A percentile compares a stretch with the other conserved stretches of the same genome.
Conservation (phyloP, 2,797 vertebrate species). For the Pempheris klunzingeri region DNA sequence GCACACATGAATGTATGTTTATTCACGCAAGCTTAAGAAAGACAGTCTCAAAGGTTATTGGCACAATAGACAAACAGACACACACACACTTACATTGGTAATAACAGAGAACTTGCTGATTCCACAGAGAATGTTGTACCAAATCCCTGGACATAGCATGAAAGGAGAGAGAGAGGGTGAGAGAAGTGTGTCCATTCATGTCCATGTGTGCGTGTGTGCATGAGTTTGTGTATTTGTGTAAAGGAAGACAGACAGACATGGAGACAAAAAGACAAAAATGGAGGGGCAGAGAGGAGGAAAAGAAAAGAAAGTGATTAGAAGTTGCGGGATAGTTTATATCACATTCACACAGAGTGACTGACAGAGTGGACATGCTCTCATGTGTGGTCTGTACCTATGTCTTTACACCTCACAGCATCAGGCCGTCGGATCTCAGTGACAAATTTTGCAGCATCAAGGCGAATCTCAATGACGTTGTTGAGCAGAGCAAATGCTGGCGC, state of each 20-base stretch:
- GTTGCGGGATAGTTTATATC: constrained; percentile 16
- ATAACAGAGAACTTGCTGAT: constrained; percentile 99
- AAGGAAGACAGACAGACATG: constrained; percentile 23
- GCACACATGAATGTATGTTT: not conserved
- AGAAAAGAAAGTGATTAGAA: constrained; percentile 59
- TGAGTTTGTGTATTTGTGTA: constrained; percentile 2
- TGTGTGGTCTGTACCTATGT: constrained; percentile 89
- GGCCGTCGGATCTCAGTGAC: constrained; percentile 93
- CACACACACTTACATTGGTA: constrained; percentile 94
- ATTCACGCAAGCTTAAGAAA: not conserved
- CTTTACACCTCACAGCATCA: constrained; percentile 93
- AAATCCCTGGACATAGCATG: constrained; percentile 89
- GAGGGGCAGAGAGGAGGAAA: constrained; percentile 35
- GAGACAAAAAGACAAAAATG: constrained; percentile 29
- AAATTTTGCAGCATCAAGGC: constrained; percentile 96
- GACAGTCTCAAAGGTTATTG: constrained; percentile 6
- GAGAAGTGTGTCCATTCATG: constrained; percentile 32
- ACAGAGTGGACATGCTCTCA: not conserved
- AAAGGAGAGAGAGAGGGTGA: constrained; percentile 52
- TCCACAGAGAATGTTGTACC: constrained; percentile 95
- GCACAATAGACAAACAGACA: constrained; percentile 3
- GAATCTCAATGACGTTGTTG: constrained; percentile 97
- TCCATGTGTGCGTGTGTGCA: not conserved
- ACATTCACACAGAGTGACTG: constrained; percentile 43
- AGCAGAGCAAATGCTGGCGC: constrained; percentile 95